Conservation (phyloP, 2,113 vertebrate genomes). For the Callionymus lyra region DNA sequence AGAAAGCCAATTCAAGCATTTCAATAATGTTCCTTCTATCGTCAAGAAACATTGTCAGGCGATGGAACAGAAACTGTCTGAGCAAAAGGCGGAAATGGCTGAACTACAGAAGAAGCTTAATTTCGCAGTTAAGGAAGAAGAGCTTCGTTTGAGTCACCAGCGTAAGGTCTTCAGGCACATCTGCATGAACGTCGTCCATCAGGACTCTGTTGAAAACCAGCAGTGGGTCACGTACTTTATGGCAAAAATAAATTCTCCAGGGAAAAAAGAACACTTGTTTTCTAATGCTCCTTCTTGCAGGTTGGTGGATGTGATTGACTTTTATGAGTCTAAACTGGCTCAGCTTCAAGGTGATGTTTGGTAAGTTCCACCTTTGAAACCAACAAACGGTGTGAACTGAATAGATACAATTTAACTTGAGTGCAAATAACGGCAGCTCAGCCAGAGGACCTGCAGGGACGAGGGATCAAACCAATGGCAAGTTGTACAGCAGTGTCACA, state of each 20-base stretch:
- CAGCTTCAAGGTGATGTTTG: slow-evolving; percentile 51
- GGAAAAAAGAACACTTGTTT: no score
- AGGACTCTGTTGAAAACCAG: slow-evolving; percentile 59
- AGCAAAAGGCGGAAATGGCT: slow-evolving; percentile 61
- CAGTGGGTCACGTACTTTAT: no score
- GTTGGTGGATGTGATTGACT: slow-evolving; percentile 76
- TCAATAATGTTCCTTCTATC: neutral
- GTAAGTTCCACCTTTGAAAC: no score
- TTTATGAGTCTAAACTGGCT: slow-evolving; percentile 75
- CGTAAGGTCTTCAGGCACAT: slow-evolving; percentile 68
- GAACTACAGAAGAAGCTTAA: slow-evolving; percentile 70
- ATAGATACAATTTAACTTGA: no score
- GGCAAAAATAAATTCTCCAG: no score
- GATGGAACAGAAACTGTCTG: slow-evolving; percentile 64
- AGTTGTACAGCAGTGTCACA: slow-evolving; percentile 42
- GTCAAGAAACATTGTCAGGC: slow-evolving; percentile 52
- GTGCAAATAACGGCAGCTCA: neutral
- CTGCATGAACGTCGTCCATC: slow-evolving; percentile 52
- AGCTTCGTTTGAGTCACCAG: slow-evolving; percentile 55
- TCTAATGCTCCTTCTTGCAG: slow-evolving; percentile 49
- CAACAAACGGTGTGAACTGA: no score
- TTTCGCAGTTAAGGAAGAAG: slow-evolving; percentile 63
- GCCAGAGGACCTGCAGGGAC: slow-evolving; percentile 17
- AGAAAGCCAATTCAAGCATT: no score
- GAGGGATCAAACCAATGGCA: slow-evolving; percentile 29